Percentiles rank a stretch among this genome's conserved stretches.
phyloP scores from a whole-genome alignment of 2,113 vertebrate species.

The Abramis brama region DNA sequence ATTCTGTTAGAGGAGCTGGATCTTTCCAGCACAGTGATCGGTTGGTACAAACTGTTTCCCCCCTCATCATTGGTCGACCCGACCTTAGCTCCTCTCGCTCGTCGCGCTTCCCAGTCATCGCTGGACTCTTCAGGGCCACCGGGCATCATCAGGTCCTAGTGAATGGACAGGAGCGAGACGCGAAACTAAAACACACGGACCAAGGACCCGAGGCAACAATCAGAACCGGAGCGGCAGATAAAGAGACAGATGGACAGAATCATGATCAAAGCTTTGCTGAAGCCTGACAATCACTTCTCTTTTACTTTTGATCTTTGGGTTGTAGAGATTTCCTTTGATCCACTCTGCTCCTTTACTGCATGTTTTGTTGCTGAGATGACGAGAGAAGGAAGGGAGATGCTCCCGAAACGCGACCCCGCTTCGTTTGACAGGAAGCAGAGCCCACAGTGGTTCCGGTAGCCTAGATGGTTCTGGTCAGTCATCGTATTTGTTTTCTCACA shows the following conservation, averaged over 20 bases:
- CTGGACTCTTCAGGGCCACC: constrained; percentile 95
- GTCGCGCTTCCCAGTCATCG: constrained; percentile 97
- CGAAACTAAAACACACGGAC: constrained; percentile 63
- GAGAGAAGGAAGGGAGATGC: constrained; percentile 42
- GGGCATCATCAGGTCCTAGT: constrained; percentile 92
- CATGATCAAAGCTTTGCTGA: constrained; percentile 88
- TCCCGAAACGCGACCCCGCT: constrained; percentile 34
- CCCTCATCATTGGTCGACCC: constrained; percentile 98
- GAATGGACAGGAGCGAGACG: constrained; percentile 65
- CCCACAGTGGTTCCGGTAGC: constrained; percentile 40
- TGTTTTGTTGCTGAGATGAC: constrained; percentile 59
- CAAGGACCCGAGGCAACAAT: constrained; percentile 65
- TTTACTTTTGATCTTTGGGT: constrained; percentile 55
- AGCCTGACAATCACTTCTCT: constrained; percentile 97
- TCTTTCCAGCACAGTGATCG: constrained; percentile 97
- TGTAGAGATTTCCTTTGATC: constrained; percentile 49
- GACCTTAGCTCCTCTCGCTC: constrained; percentile 93
- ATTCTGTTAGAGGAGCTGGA: constrained; percentile 98
- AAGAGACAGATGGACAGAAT: constrained; percentile 61
- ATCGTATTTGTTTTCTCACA: constrained; percentile 43
- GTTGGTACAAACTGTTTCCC: constrained; percentile 99
- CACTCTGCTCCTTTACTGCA: constrained; percentile 63
- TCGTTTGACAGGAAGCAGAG: constrained; percentile 25
- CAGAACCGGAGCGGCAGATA: constrained; percentile 70
- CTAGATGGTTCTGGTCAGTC: constrained; percentile 51